Evolutionary conservation across 2,888 invertebrate species (phyloP).

Genomic region (Hydriomena furcata): DNA sequence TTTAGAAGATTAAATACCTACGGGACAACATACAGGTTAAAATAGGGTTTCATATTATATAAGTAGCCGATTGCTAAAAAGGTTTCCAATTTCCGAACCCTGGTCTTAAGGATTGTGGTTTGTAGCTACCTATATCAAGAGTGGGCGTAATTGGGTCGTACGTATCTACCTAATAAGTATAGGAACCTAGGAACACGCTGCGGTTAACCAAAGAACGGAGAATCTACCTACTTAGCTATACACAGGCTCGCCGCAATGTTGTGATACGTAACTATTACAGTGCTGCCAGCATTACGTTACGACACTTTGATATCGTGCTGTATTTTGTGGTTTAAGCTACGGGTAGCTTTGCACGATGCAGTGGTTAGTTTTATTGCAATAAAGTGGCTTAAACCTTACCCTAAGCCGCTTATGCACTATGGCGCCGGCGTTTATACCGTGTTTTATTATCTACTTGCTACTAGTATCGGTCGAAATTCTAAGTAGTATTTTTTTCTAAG

Average conservation of each 20-base stretch:
- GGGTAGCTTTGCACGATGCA: conserved; percentile 26
- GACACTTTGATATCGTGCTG: conserved; percentile 38
- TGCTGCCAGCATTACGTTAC: conserved; percentile 37
- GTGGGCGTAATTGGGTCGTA: conserved; percentile 11
- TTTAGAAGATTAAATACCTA: no score
- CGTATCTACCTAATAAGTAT: conserved; percentile 7
- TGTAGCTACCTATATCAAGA: neutral
- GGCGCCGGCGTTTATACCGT: no score
- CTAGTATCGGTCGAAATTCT: no score
- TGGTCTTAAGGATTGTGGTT: neutral
- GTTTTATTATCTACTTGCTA: no score
- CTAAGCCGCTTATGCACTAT: conserved; percentile 10
- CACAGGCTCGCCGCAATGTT: conserved; percentile 32
- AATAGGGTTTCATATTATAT: no score
- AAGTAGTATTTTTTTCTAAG: no score
- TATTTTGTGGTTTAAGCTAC: conserved; percentile 21
- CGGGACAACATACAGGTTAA: neutral
- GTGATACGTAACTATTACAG: conserved; percentile 5
- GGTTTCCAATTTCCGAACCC: neutral
- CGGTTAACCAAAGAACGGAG: conserved; percentile 16
- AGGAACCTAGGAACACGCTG: conserved; percentile 6
- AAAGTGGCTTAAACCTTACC: neutral
- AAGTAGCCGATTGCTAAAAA: neutral
- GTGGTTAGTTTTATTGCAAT: conserved; percentile 42
- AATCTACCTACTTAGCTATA: no score